Base-by-base conservation (phyloP, 2,888 invertebrate species). In the Teinopalpus imperialis region DNA sequence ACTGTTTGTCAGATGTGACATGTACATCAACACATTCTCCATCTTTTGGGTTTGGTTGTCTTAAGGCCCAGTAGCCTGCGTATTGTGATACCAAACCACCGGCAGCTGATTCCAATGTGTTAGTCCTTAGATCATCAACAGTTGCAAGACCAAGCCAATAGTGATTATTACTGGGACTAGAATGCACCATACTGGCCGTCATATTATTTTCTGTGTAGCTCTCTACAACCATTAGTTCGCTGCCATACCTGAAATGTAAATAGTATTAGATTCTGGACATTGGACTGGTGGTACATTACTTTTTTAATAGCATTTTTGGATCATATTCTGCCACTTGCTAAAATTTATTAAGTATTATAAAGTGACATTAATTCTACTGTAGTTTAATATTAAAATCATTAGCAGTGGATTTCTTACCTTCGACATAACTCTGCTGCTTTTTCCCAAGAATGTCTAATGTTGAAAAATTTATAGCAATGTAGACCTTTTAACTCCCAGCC, bases 361-460 rank as follows among this genome's bases (percentile, higher is more conserved):
- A n/a, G n/a, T n/a, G n/a, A n/a, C n/a, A n/a, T n/a, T n/a, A n/a
- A n/a, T n/a, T n/a, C n/a, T n/a, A n/a, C n/a, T n/a, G n/a, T n/a
- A n/a, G n/a, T n/a, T n/a, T n/a, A n/a, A n/a, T n/a, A n/a, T n/a
- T n/a, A n/a, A n/a, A n/a, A n/a, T n/a, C n/a, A n/a, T n/a, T n/a
- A n/a, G n/a, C n/a, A n/a, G n/a, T n/a, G n/a, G n/a, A n/a, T 24
- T 29, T 41, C 80, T 89, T 91, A 97, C 97, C 97, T 95, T 90
- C 95, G 94, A 91, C 97, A 97, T 86, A 97, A 91, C 90, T 97
- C 96, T 56, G 96, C 97, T 60, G 97, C 96, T 90, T 96, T 97
- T 88, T 96, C 95, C 97, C 97, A 97, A 56, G 97, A 97, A 90
- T 97, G 97, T 81, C 94, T 94, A 76, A 97, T 97, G 87, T 95